Evolutionary conservation across 2,113 vertebrate species (phyloP).

Genomic region (Odocoileus virginianus): DNA sequence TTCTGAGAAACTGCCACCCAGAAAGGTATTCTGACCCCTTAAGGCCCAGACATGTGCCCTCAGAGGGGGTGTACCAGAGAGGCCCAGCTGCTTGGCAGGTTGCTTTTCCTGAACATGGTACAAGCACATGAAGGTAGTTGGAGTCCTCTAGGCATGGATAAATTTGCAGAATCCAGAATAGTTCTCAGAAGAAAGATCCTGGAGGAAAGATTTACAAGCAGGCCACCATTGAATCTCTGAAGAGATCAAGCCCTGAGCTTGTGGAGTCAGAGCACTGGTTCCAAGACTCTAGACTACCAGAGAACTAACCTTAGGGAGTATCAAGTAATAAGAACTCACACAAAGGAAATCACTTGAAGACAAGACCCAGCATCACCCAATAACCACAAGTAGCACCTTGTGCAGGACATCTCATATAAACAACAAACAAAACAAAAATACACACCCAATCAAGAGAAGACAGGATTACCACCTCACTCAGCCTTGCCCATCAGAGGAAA

Average conservation of each 20-base stretch:
- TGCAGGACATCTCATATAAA: neutral
- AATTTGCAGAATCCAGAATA: conserved; percentile 80
- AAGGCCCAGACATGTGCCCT: neutral
- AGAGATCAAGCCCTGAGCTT: conserved; percentile 63
- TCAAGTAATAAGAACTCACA: neutral
- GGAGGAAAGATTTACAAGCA: conserved; percentile 85
- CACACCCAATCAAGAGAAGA: neutral
- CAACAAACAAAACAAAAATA: neutral
- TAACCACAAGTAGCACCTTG: neutral
- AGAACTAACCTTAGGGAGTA: neutral
- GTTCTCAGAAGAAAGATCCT: conserved; percentile 62
- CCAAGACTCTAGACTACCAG: neutral
- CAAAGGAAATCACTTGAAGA: neutral
- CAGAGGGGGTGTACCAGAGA: neutral
- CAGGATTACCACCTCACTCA: neutral
- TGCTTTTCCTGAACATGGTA: neutral
- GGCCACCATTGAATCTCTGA: conserved; percentile 90
- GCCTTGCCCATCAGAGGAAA: neutral
- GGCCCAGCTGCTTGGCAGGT: neutral
- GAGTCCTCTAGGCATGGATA: conserved; percentile 84
- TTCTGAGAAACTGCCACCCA: rapidly evolving
- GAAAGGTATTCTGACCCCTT: neutral
- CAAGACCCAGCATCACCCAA: neutral
- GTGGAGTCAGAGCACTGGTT: neutral
- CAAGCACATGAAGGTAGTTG: neutral